A percentile compares a stretch with the other conserved stretches of the same genome.
phyloP scores from a whole-genome alignment of 1,140 invertebrate species.

The Tachypleus tridentatus region DNA sequence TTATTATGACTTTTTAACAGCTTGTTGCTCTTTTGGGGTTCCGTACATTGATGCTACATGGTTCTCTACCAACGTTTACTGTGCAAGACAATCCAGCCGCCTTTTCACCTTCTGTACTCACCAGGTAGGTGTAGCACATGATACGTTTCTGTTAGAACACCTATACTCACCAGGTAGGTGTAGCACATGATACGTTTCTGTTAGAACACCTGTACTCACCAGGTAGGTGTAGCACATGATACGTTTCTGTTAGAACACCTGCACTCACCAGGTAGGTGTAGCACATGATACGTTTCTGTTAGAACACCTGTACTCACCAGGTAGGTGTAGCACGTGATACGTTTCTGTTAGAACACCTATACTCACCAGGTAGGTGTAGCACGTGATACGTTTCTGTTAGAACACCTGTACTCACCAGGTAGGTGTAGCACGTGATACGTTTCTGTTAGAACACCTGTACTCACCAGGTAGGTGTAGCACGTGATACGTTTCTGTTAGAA shows the following conservation, averaged over 20 bases:
- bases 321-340: constrained; percentile 9
- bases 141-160: background rate
- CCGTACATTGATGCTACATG: constrained; percentile 47
- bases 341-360: background rate
- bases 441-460: background rate
- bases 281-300: background rate
- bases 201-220: background rate
- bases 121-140: constrained; percentile 17
- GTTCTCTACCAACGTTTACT: constrained; percentile 64
- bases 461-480: constrained; percentile 20
- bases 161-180: constrained; percentile 8
- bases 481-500: background rate
- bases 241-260: background rate
- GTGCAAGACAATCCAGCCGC: constrained; percentile 83
- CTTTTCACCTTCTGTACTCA: constrained; percentile 35
- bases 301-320: too few relatives aligned
- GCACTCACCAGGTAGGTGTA: constrained; percentile 7
- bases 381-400: background rate
- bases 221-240: constrained; percentile 10
- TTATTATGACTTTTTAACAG: too few relatives aligned
- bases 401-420: too few relatives aligned
- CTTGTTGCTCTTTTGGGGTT: too few relatives aligned
- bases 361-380: constrained; percentile 10
- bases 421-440: background rate
- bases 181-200: background rate